These are phyloP conservation scores for Dryobota labecula DNA, from an alignment of 2,888 invertebrate genomes.

Conservation along the genomic window DNA sequence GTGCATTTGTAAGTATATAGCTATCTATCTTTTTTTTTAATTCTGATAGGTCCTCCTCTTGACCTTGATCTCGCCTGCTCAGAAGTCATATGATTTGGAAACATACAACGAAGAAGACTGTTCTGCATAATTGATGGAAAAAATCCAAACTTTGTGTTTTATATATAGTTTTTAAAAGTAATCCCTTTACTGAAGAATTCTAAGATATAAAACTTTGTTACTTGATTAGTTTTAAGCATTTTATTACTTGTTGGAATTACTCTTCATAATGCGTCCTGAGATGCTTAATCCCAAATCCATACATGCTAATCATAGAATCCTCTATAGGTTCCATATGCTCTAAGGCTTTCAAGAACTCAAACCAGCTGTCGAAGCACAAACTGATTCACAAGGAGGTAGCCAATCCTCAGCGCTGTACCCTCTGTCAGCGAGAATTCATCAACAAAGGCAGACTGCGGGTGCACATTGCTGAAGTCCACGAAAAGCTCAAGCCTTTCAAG, in stretches of 20 bases:
- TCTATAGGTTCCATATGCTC: slow-evolving; percentile 91
- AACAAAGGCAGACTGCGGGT: slow-evolving; percentile 87
- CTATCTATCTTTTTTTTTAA: background rate
- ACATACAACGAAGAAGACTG: background rate
- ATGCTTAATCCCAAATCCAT: background rate
- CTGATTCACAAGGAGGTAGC: slow-evolving; percentile 89
- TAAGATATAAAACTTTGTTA: background rate
- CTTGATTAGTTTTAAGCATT: background rate
- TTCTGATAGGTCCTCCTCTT: no score
- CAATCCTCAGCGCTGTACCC: slow-evolving; percentile 84
- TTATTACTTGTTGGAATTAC: background rate
- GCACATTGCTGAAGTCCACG: slow-evolving; percentile 92
- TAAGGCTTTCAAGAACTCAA: slow-evolving; percentile 94
- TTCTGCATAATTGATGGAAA: no score
- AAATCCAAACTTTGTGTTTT: background rate
- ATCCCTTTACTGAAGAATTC: background rate
- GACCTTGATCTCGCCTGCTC: no score
- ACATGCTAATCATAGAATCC: background rate
- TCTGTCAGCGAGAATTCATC: slow-evolving; percentile 91
- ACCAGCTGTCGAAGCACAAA: slow-evolving; percentile 95
- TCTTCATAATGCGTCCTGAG: background rate
- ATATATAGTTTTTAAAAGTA: background rate
- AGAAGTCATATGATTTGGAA: background rate
- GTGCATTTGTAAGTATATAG: slow-evolving; percentile 87
- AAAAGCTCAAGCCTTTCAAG: slow-evolving; percentile 92